phyloP scores from a whole-genome alignment of 2,797 vertebrate species.

The Menidia menidia region DNA sequence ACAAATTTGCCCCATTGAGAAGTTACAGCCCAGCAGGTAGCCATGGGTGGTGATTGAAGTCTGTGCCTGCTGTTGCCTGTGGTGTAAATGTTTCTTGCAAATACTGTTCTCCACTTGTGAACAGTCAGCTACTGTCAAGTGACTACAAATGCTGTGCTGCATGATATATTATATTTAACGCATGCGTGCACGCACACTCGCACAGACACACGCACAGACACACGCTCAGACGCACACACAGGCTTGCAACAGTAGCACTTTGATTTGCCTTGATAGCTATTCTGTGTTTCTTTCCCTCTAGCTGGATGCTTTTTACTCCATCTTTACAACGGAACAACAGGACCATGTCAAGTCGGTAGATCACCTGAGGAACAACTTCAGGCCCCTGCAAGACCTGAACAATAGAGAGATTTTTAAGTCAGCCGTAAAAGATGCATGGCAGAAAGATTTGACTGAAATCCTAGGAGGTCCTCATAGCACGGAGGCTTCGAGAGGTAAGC shows the following conservation, averaged over 20 bases:
- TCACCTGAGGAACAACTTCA: constrained; percentile 97
- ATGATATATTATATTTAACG: constrained; percentile 46
- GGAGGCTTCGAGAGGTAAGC: constrained; percentile 94
- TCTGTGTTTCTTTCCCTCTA: constrained; percentile 68
- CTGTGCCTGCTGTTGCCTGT: constrained; percentile 49
- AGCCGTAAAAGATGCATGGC: constrained; percentile 94
- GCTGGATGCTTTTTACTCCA: constrained; percentile 98
- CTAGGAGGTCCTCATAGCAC: constrained; percentile 88
- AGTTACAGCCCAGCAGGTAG: constrained; percentile 74
- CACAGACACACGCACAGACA: constrained; percentile 7
- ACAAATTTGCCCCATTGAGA: constrained; percentile 79
- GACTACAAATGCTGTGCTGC: constrained; percentile 46
- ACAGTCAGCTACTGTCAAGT: constrained; percentile 57
- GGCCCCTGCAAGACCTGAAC: constrained; percentile 89
- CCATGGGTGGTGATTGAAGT: constrained; percentile 66
- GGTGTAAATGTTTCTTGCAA: constrained; percentile 61
- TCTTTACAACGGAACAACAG: constrained; percentile 98
- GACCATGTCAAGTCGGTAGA: constrained; percentile 98
- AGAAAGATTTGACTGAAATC: constrained; percentile 88
- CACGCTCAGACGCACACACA: constrained; percentile 4
- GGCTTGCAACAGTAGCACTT: constrained; percentile 14
- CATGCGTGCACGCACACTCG: constrained; percentile 11
- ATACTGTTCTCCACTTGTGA: constrained; percentile 55
- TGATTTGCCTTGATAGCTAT: constrained; percentile 29
- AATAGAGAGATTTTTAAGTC: constrained; percentile 92